Percentiles rank a stretch among this genome's conserved stretches.
Evolutionary conservation across 2,113 vertebrate genomes (phyloP).

Genomic region (Gasterosteus aculeatus): DNA sequence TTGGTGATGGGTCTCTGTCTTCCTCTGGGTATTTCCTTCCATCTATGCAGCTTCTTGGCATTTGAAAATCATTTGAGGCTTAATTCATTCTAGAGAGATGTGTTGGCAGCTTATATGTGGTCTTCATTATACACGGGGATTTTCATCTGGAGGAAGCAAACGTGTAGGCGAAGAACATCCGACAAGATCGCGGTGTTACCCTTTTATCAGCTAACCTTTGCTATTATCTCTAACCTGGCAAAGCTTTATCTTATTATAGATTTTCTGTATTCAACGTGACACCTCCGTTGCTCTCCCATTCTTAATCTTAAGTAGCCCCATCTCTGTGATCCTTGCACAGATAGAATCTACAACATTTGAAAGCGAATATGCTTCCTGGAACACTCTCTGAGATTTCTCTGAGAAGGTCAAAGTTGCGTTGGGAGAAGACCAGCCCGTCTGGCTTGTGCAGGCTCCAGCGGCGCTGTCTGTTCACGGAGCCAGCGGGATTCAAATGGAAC

Average conservation of each 20-base stretch:
- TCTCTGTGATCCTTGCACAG: constrained; percentile 17
- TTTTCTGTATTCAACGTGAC: constrained; percentile 35
- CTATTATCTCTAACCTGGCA: constrained; percentile 44
- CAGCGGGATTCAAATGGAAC: background rate
- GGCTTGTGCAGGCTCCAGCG: background rate
- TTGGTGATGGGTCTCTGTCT: constrained; percentile 67
- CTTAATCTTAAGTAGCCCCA: constrained; percentile 7
- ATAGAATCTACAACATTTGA: constrained; percentile 15
- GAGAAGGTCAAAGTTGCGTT: background rate
- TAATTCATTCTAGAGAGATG: constrained; percentile 84
- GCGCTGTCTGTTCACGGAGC: background rate
- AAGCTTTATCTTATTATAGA: constrained; percentile 35
- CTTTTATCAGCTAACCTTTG: constrained; percentile 50
- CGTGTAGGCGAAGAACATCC: constrained; percentile 51
- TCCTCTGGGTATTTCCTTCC: constrained; percentile 46
- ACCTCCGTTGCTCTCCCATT: constrained; percentile 42
- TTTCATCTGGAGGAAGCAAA: constrained; percentile 73
- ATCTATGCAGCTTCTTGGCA: constrained; percentile 40
- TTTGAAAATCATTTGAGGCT: constrained; percentile 52
- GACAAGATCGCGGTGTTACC: constrained; percentile 43
- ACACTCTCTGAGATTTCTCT: constrained; percentile 1
- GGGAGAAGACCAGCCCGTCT: background rate
- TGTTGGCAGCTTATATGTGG: constrained; percentile 88
- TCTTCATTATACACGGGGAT: constrained; percentile 86
- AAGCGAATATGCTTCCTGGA: background rate